These are phyloP conservation scores for Halichondria panicea DNA, from an alignment of 37 sponge, comb jelly and placozoan species.

Conservation along the genomic window DNA sequence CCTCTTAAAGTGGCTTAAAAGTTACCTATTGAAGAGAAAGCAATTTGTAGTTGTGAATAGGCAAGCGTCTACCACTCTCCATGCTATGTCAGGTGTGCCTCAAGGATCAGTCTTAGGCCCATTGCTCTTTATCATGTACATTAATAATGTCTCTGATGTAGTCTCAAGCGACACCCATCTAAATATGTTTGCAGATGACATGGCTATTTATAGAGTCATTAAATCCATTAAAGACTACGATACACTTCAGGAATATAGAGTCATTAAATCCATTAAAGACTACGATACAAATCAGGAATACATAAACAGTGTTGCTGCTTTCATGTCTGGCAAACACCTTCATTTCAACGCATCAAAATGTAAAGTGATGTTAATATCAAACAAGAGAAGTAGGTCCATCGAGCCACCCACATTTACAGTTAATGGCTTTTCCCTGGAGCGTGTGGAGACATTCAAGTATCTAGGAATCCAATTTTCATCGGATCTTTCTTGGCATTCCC, in stretches of 20 bases:
- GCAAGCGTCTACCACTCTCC: not conserved
- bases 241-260: too few relatives aligned
- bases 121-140: conserved; percentile 24
- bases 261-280: not conserved
- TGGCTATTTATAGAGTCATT: conserved; percentile 8
- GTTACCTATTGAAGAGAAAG: conserved; percentile 8
- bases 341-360: not conserved
- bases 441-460: conserved; percentile 7
- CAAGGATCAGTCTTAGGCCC: conserved; percentile 31
- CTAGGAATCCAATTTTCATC: conserved; percentile 1
- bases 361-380: not conserved
- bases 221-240: too few relatives aligned
- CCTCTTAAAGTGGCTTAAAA: not conserved
- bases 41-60: conserved; percentile 16
- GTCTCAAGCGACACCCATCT: not conserved
- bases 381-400: not conserved
- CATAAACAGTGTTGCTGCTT: not conserved
- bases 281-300: too few relatives aligned
- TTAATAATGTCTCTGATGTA: not conserved
- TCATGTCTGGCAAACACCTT: not conserved
- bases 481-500: conserved; percentile 4
- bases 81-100: conserved; percentile 21
- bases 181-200: conserved; percentile 31
- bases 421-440: not conserved
- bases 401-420: not conserved